Evolutionary conservation across 2,113 vertebrate species (phyloP), one percentile per base, ranked within the genome.

Genomic region (Cavia aperea): DNA sequence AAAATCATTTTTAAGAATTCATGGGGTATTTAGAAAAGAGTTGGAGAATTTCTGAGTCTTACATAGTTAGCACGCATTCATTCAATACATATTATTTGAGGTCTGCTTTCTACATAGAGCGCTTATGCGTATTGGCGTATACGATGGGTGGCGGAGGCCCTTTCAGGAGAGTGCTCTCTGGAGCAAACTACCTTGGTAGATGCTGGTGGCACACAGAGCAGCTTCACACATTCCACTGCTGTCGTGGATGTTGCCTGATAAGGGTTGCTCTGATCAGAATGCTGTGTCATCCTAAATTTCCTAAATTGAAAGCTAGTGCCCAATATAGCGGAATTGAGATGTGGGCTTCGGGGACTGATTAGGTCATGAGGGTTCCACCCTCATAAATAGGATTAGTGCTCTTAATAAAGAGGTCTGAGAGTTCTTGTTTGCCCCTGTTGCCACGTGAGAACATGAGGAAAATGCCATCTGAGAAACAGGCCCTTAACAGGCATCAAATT

Each of bases 141-240:
- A 43, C 9, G 29, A 21, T 60, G 23, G 15, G 6, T 60, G 11
- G 6, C 4, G 4, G 62, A 89, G 73, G 39, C 13, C 19, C 29
- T 68, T 18, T 3, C 12, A 12, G 14, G 89, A 83, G 51, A 21
- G 7, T 12, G 0, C 21, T 13, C 13, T 75, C 60, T 66, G 84
- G 43, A 63, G 79, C 4, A 88, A 49, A 12, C 31, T 33, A 29
- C 29, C 39, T 2, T 13, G n/a, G 31, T 26, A n/a, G 63, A 26
- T 33, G 6, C 7, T 13, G 1, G 15, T 29, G 49, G 36, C n/a
- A 19, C 16, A 43, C 11, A 51, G 58, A 81, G 18, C n/a, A 54
- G 7, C 7, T 31, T 1, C 8, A 39, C 11, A 23, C 26, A 12
- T 65, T 12, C 18, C 7, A 0, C 12, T 26, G 8, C 1, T 10